These are phyloP conservation scores for Melopsittacus undulatus DNA, from an alignment of 2,797 vertebrate species.

Conservation along the genomic window DNA sequence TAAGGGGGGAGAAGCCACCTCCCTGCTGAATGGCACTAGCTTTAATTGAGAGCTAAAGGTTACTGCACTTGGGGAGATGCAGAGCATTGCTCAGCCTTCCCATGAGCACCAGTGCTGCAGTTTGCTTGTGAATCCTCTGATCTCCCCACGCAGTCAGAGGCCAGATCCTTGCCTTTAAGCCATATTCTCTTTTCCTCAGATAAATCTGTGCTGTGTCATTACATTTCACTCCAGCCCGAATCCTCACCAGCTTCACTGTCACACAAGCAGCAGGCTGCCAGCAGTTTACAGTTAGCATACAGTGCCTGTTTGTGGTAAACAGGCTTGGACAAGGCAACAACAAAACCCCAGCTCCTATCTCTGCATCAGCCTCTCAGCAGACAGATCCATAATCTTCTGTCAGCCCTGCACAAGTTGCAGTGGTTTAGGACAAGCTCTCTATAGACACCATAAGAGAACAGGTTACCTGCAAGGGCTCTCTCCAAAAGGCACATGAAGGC, in stretches of 20 bases:
- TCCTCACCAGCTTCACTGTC: not conserved
- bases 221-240: not conserved
- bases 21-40: accelerated
- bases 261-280: not conserved
- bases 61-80: accelerated
- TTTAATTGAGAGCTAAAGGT: not conserved
- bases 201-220: not conserved
- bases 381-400: not conserved
- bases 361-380: accelerated
- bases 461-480: not conserved
- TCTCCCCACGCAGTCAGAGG: constrained; percentile 11
- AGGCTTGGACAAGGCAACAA: accelerated
- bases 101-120: accelerated
- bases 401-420: accelerated
- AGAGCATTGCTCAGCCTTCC: accelerated
- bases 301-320: accelerated
- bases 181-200: not conserved
- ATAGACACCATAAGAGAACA: accelerated
- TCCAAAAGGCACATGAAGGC: accelerated
- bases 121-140: not conserved
- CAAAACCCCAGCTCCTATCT: accelerated
- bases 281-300: not conserved
- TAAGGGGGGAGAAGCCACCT: not conserved
- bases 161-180: not conserved
- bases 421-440: not conserved